Percentiles rank a stretch among this genome's conserved stretches.
Conservation (phyloP, 1,140 invertebrate genomes). For the Dufourea novaeangliae region DNA sequence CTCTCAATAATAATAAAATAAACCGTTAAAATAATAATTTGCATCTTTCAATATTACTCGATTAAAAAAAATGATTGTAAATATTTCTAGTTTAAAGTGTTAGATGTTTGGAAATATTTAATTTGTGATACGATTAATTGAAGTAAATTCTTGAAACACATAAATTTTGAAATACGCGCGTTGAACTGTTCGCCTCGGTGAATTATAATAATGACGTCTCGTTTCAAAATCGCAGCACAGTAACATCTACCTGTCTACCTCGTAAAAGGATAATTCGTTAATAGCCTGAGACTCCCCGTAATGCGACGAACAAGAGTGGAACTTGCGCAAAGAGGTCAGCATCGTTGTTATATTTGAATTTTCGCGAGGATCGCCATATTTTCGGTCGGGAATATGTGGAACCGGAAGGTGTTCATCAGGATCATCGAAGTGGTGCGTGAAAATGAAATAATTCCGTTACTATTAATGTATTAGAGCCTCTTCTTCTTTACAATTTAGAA, state of each 20-base stretch:
- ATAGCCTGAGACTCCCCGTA: conserved; percentile 42
- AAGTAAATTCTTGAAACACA: background rate
- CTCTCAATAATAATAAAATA: too few relatives aligned
- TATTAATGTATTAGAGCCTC: background rate
- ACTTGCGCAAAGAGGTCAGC: conserved; percentile 30
- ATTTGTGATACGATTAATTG: background rate
- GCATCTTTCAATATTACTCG: too few relatives aligned
- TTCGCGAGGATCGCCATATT: background rate
- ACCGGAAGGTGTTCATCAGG: conserved; percentile 81
- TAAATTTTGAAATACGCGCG: background rate
- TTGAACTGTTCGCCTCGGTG: background rate
- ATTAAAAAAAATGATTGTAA: too few relatives aligned
- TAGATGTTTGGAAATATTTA: background rate
- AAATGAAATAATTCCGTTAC: background rate
- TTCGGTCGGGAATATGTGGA: conserved; percentile 73
- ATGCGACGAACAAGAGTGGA: conserved; percentile 46
- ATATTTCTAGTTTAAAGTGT: too few relatives aligned
- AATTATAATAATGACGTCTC: background rate
- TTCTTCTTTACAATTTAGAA: background rate
- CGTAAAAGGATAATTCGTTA: conserved; percentile 33
- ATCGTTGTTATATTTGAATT: conserved; percentile 37
- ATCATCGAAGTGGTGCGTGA: conserved; percentile 82
- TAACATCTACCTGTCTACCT: background rate
- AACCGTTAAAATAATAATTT: too few relatives aligned
- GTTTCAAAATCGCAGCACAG: conserved; percentile 17